A percentile compares a stretch with the other conserved stretches of the same genome.
phyloP scores from a whole-genome alignment of 64 coral and sea anemone genomes.

The Actinia tenebrosa region DNA sequence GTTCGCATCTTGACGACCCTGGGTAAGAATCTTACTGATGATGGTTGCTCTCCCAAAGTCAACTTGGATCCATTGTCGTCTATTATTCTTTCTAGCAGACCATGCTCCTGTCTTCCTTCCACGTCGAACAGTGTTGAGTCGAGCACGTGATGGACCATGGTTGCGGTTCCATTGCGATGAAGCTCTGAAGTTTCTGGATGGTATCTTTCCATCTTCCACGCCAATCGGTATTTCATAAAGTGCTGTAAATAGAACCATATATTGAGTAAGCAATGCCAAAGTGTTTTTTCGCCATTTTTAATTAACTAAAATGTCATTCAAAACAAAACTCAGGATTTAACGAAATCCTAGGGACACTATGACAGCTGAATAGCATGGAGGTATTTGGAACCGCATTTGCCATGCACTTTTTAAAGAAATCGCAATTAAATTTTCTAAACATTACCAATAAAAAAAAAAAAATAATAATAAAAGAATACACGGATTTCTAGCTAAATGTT shows the following conservation, averaged over 20 bases:
- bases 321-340: too few species aligned
- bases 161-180: constrained; percentile 63
- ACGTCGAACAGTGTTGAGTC: constrained; percentile 46
- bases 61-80: constrained; percentile 70
- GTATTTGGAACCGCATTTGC: too few species aligned
- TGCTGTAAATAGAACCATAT: not conserved
- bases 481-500: too few species aligned
- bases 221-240: constrained; percentile 39
- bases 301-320: too few species aligned
- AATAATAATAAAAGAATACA: too few species aligned
- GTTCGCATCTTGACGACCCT: constrained; percentile 51
- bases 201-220: constrained; percentile 72
- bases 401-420: too few species aligned
- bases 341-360: too few species aligned
- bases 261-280: not conserved
- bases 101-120: constrained; percentile 50
- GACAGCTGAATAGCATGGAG: too few species aligned
- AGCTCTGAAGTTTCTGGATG: constrained; percentile 43
- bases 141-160: constrained; percentile 57
- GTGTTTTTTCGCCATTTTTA: too few species aligned
- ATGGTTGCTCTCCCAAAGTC: constrained; percentile 35
- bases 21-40: constrained; percentile 54
- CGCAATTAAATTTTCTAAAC: too few species aligned
- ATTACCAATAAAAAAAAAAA: too few species aligned
- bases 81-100: constrained; percentile 53